Base-by-base conservation (phyloP, 1,140 invertebrate species). In the Dryas iulia region DNA sequence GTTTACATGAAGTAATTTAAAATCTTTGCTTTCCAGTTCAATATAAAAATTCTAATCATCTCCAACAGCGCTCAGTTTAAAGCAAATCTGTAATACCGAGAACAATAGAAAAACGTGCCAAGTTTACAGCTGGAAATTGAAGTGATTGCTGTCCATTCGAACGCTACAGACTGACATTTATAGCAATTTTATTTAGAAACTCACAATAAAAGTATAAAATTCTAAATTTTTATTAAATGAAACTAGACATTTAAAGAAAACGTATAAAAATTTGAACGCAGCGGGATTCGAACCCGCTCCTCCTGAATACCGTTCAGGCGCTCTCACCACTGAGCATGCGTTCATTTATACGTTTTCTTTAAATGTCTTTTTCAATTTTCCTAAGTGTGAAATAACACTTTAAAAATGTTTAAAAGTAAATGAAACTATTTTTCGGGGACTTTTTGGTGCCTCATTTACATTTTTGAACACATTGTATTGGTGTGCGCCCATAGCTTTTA, bases 121-220 rank as follows among this genome's bases (percentile, higher is more conserved):
- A 70, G 64, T 67, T 73, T 71, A 67, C 65, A 72, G 59, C 68
- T 73, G 58, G 59, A 71, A 71, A 71, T 71, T 71, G 58, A 23
- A 66, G 52, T 65, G 63, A 54, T 66, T 24, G 63, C 52, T 47
- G 60, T 69, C 56, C 26, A 65, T 63, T 53, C n/a, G 61, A 56
- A 25, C 39, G 39, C 18, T 47, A 21, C 39, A 21, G 39, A 47
- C 39, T 21, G 39, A 47, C 39, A 47, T 14, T 47, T 47, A 47
- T 47, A 47, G 18, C 18, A 47, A 21, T 47, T 47, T 47, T 21
- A 47, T 47, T 21, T 47, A 47, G 18, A 47, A 18, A 11, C 39
- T 47, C 7, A 47, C 39, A 47, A 21, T 47, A 47, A 21, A 39
- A 0, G 14, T 2, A 0, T 0, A 18, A 39, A 47, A 47, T 3